phyloP scores from a whole-genome alignment of 2,113 vertebrate genomes.

The Cichladusa arquata region DNA sequence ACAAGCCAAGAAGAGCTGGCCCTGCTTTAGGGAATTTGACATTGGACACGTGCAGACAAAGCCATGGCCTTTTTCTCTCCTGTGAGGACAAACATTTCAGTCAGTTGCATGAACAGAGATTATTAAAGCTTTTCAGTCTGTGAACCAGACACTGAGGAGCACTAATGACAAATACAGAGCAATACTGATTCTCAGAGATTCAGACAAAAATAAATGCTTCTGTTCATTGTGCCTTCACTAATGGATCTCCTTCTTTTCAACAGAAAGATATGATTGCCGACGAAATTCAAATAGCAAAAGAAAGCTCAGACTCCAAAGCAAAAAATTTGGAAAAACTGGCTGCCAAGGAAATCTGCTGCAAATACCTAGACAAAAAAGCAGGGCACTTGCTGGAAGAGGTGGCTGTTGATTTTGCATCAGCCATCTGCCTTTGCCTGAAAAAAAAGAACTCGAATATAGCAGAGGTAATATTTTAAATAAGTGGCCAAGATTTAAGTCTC shows the following conservation, averaged over 20 bases:
- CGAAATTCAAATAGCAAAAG: conserved; percentile 58
- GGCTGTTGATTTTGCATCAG: conserved; percentile 59
- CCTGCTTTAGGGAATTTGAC: not conserved
- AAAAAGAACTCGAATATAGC: conserved; percentile 59
- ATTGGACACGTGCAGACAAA: not conserved
- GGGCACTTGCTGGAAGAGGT: conserved; percentile 29
- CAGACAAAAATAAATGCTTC: not conserved
- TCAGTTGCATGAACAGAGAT: not conserved
- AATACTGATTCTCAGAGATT: not conserved
- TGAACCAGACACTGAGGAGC: not conserved
- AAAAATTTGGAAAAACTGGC: conserved; percentile 38
- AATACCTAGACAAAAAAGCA: conserved; percentile 64
- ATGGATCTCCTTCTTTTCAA: not conserved
- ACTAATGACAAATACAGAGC: not conserved
- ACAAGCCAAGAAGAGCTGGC: not conserved
- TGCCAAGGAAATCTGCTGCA: conserved; percentile 64
- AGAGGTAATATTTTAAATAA: conserved; percentile 61
- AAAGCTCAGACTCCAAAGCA: conserved; percentile 1
- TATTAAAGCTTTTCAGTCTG: not conserved
- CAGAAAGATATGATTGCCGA: conserved; percentile 78
- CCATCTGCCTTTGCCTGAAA: conserved; percentile 70
- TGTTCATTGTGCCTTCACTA: not conserved
- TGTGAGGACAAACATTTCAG: not conserved
- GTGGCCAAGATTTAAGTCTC: not conserved
- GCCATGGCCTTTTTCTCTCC: not conserved